phyloP scores from a whole-genome alignment of 2,113 vertebrate species.

The Prunella himalayana region DNA sequence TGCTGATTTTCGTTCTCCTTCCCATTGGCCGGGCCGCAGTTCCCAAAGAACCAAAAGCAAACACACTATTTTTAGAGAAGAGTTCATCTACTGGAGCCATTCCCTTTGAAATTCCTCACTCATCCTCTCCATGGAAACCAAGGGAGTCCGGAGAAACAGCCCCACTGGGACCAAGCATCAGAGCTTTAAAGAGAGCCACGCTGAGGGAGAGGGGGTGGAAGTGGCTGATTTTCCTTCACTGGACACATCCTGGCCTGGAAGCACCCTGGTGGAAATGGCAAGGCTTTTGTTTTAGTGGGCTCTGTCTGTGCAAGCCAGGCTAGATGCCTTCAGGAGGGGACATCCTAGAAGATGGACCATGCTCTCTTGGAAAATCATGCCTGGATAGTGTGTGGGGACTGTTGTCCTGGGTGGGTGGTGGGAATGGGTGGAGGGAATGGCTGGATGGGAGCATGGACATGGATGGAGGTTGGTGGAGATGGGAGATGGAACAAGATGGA shows the following conservation, averaged over 20 bases:
- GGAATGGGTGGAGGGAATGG: not conserved
- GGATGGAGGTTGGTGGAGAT: not conserved
- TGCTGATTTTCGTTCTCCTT: not conserved
- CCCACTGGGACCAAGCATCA: slow-evolving; percentile 36
- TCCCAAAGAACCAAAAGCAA: slow-evolving; percentile 69
- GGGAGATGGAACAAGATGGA: not conserved
- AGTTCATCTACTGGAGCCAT: slow-evolving; percentile 72
- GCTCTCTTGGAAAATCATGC: not conserved
- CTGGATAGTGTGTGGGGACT: not conserved
- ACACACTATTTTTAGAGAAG: slow-evolving; percentile 71
- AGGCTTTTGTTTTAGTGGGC: not conserved
- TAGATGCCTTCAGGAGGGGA: not conserved
- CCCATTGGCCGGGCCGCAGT: slow-evolving; percentile 38
- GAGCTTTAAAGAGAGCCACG: slow-evolving; percentile 24
- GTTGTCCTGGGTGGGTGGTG: not conserved
- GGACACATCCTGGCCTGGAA: not conserved
- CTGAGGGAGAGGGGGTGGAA: not conserved
- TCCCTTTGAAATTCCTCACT: slow-evolving; percentile 77
- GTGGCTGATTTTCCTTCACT: not conserved
- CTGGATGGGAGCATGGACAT: not conserved
- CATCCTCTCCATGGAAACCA: slow-evolving; percentile 70
- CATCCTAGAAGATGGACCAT: not conserved
- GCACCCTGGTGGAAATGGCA: not conserved
- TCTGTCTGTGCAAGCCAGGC: not conserved
- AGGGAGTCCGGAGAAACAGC: slow-evolving; percentile 35